These are phyloP conservation scores for Entelurus aequoreus DNA, from an alignment of 2,113 vertebrate species.

Conservation along the genomic window DNA sequence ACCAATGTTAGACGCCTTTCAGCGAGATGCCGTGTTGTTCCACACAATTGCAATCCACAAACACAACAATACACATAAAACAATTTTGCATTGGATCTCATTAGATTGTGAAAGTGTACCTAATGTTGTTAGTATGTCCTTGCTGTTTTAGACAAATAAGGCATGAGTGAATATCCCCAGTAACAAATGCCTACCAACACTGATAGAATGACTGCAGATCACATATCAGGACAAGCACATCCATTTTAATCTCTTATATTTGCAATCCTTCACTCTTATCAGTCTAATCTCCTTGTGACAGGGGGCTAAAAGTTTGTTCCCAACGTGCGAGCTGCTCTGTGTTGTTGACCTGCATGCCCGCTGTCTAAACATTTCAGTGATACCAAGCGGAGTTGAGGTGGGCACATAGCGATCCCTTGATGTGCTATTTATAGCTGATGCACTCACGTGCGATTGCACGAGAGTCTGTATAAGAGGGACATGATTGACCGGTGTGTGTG, in stretches of 20 bases:
- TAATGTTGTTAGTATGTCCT: background rate
- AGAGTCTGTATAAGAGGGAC: conserved; percentile 1
- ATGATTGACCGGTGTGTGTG: background rate
- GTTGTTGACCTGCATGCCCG: conserved; percentile 1
- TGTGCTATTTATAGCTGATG: conserved; percentile 40
- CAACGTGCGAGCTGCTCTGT: conserved; percentile 2
- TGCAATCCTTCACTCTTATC: conserved; percentile 12
- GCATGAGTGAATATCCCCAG: conserved; percentile 23
- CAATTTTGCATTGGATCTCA: background rate
- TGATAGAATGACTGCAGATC: conserved; percentile 35
- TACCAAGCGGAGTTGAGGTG: conserved; percentile 24
- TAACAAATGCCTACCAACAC: conserved; percentile 30
- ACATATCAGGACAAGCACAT: conserved; percentile 2
- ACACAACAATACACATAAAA: too few relatives aligned
- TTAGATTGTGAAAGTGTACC: background rate
- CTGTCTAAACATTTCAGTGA: conserved; percentile 26
- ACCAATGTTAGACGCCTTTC: too few relatives aligned
- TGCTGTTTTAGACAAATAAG: conserved; percentile 5
- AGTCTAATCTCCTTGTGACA: conserved; percentile 32
- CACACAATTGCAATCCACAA: too few relatives aligned
- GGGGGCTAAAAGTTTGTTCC: conserved; percentile 29
- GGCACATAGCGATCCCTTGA: conserved; percentile 48
- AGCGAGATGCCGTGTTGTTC: too few relatives aligned
- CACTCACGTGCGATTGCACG: conserved; percentile 22
- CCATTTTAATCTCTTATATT: conserved; percentile 22